A percentile compares a stretch with the other conserved stretches of the same genome.
These are phyloP conservation scores for Onychomys torridus DNA, from an alignment of 2,797 vertebrate genomes.

Conservation along the genomic window DNA sequence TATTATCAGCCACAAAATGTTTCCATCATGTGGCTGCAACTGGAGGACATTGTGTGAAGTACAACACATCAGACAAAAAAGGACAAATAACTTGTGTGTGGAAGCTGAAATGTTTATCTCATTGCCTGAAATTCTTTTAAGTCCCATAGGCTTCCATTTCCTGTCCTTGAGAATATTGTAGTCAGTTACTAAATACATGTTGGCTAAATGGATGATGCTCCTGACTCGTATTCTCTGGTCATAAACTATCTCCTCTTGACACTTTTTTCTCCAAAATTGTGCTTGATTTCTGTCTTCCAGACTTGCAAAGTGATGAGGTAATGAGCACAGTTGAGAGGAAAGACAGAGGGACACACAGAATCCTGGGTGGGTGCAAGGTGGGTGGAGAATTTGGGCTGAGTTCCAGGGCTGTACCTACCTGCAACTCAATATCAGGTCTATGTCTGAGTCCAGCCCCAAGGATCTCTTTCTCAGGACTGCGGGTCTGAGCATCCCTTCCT, in stretches of 20 bases:
- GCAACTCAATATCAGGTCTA: conserved; percentile 26
- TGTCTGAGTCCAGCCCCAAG: accelerated
- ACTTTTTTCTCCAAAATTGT: neutral
- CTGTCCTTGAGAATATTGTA: neutral
- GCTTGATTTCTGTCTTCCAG: neutral
- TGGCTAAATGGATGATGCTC: neutral
- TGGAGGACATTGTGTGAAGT: neutral
- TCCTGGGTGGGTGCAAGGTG: neutral
- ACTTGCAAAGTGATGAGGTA: neutral
- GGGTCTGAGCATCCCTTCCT: neutral
- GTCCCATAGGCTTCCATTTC: neutral
- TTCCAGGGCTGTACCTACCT: neutral
- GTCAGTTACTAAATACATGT: neutral
- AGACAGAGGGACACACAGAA: neutral
- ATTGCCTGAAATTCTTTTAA: conserved; percentile 1
- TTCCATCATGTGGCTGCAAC: neutral
- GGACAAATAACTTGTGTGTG: neutral
- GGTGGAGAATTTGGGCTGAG: neutral
- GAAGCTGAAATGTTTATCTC: neutral
- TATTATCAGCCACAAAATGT: neutral
- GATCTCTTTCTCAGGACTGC: neutral
- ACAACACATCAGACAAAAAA: neutral
- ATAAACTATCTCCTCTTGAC: neutral
- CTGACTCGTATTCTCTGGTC: neutral
- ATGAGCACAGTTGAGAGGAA: neutral